These are phyloP conservation scores for Campoplex nolae DNA, from an alignment of 2,888 invertebrate genomes.

Conservation along the genomic window DNA sequence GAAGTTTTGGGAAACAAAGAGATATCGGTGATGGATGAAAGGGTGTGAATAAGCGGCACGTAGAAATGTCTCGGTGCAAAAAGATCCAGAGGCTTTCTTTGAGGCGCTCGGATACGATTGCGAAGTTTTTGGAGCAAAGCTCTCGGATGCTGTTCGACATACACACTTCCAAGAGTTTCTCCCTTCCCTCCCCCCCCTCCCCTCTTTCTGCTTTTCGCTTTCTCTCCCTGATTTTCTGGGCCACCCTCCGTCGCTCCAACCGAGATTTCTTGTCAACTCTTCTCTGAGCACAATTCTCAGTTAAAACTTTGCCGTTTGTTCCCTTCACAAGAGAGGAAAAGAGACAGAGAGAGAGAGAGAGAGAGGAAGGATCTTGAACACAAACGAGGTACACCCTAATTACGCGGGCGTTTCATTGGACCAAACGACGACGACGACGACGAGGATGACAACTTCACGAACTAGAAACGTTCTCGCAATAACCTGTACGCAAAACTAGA, in stretches of 20 bases:
- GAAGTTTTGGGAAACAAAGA: slow-evolving; percentile 5
- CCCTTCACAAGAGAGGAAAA: slow-evolving; percentile 41
- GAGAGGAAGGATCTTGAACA: slow-evolving; percentile 17
- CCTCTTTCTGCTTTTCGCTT: background rate
- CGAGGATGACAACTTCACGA: slow-evolving; percentile 24
- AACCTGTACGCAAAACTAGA: slow-evolving; percentile 4
- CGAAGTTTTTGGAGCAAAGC: slow-evolving; percentile 59
- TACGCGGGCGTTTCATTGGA: slow-evolving; percentile 68
- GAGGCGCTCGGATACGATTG: slow-evolving; percentile 47
- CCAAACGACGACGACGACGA: slow-evolving; percentile 51
- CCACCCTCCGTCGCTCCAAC: slow-evolving; percentile 54
- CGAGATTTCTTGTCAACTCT: slow-evolving; percentile 24
- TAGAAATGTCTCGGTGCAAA: slow-evolving; percentile 46
- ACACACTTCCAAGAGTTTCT: slow-evolving; percentile 39
- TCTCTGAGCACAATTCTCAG: slow-evolving; percentile 52
- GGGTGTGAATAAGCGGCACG: slow-evolving; percentile 52
- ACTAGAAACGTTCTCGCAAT: slow-evolving; percentile 43
- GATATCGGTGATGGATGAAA: slow-evolving; percentile 23
- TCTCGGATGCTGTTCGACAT: slow-evolving; percentile 35
- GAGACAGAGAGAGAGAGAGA: slow-evolving; percentile 21
- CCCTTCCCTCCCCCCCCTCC: background rate
- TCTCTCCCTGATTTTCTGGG: slow-evolving; percentile 58
- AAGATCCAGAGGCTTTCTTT: slow-evolving; percentile 28
- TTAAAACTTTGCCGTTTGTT: slow-evolving; percentile 74
- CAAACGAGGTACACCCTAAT: slow-evolving; percentile 70